Evolutionary conservation across 2,888 invertebrate species (phyloP).

Genomic region (Drosophila buzzatii): DNA sequence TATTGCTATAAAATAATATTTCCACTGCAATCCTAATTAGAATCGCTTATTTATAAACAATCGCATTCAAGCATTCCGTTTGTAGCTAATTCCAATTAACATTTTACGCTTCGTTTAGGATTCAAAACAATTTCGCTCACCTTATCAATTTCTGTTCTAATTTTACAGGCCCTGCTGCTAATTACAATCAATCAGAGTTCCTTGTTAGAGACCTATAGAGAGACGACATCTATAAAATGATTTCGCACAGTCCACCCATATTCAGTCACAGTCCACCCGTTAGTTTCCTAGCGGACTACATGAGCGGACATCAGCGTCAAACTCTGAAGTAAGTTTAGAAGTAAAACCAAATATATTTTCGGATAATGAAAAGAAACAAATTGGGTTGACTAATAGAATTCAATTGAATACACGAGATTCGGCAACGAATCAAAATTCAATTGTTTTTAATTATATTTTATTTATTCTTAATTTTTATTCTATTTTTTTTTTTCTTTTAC

Average conservation of each 20-base stretch:
- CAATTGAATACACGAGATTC: slow-evolving; percentile 60
- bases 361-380: slow-evolving; percentile 21
- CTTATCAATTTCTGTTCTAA: slow-evolving; percentile 47
- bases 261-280: slow-evolving; percentile 90
- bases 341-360: slow-evolving; percentile 30
- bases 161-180: slow-evolving; percentile 58
- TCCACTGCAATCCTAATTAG: slow-evolving; percentile 29
- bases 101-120: slow-evolving; percentile 30
- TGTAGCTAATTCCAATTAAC: slow-evolving; percentile 39
- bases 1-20: not conserved
- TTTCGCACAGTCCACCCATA: slow-evolving; percentile 89
- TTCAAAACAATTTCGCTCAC: slow-evolving; percentile 27
- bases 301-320: slow-evolving; percentile 84
- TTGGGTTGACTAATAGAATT: slow-evolving; percentile 49
- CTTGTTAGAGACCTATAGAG: slow-evolving; percentile 65
- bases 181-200: slow-evolving; percentile 55
- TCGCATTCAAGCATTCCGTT: slow-evolving; percentile 45
- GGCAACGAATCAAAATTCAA: slow-evolving; percentile 57
- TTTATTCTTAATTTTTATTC: slow-evolving; percentile 11
- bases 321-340: slow-evolving; percentile 82
- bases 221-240: slow-evolving; percentile 85
- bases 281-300: slow-evolving; percentile 88
- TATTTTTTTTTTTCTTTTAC: not conserved
- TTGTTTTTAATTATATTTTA: slow-evolving; percentile 23
- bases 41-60: slow-evolving; percentile 35